These are phyloP conservation scores for Hassar affinis DNA, from an alignment of 2,113 vertebrate genomes.

Conservation along the genomic window DNA sequence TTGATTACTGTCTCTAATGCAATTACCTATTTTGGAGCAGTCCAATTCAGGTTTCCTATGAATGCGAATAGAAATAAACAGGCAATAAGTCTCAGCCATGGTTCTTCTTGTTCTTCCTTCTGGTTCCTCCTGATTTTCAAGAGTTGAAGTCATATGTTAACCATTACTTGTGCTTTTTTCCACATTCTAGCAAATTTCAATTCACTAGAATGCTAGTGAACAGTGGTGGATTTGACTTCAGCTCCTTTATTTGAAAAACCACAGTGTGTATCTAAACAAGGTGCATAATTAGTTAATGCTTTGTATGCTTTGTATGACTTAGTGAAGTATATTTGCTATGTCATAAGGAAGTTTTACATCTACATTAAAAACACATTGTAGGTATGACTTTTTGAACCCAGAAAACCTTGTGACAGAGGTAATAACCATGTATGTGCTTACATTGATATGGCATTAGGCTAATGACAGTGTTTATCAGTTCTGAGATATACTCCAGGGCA, in stretches of 20 bases:
- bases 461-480: slow-evolving; percentile 61
- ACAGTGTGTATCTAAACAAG: slow-evolving; percentile 57
- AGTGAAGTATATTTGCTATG: slow-evolving; percentile 45
- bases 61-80: slow-evolving; percentile 30
- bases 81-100: not conserved
- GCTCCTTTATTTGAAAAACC: slow-evolving; percentile 46
- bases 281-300: not conserved
- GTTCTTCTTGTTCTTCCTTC: not conserved
- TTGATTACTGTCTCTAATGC: slow-evolving; percentile 10
- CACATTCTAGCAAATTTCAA: too few relatives aligned
- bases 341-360: too few relatives aligned
- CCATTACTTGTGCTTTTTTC: slow-evolving; percentile 51
- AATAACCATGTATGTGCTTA: slow-evolving; percentile 58
- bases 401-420: slow-evolving; percentile 52
- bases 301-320: not conserved
- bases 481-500: slow-evolving; percentile 50
- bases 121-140: slow-evolving; percentile 17
- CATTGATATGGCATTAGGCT: slow-evolving; percentile 50
- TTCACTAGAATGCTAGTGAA: slow-evolving; percentile 44
- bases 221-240: slow-evolving; percentile 50
- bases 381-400: slow-evolving; percentile 22
- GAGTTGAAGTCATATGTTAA: slow-evolving; percentile 54
- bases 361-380: not conserved
- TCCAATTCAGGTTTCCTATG: slow-evolving; percentile 9
- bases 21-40: slow-evolving; percentile 2